These are phyloP conservation scores for Epistrophella euchroma DNA, from an alignment of 2,888 invertebrate species.

Conservation along the genomic window DNA sequence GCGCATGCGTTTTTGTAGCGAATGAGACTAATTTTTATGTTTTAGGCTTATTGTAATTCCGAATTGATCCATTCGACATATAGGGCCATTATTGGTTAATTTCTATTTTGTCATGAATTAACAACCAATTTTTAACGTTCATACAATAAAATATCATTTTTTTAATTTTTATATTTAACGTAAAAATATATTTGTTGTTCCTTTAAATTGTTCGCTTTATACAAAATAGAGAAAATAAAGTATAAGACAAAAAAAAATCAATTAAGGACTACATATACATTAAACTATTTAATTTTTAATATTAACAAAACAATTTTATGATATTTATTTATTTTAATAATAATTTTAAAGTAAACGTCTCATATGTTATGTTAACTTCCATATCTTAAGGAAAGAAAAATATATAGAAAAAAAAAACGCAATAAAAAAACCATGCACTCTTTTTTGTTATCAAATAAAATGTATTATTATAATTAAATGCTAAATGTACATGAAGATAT, in stretches of 20 bases:
- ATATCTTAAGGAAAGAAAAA: constrained; percentile 18
- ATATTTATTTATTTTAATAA: constrained; percentile 49
- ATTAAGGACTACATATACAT: constrained; percentile 35
- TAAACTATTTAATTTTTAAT: constrained; percentile 47
- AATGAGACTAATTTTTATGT: no score
- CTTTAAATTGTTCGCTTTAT: constrained; percentile 68
- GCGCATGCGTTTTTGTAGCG: no score
- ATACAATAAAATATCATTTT: constrained; percentile 4
- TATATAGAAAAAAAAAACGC: constrained; percentile 36
- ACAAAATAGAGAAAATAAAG: constrained; percentile 57
- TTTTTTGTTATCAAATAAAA: constrained; percentile 59
- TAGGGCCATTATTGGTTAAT: no score
- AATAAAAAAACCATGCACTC: constrained; percentile 49
- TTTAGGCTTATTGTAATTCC: no score
- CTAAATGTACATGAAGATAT: constrained; percentile 66
- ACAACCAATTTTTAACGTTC: not conserved
- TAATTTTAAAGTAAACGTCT: constrained; percentile 47
- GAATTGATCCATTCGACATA: no score
- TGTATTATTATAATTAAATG: constrained; percentile 56
- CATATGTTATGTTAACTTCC: constrained; percentile 34
- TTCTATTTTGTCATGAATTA: not conserved
- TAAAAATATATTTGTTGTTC: constrained; percentile 70
- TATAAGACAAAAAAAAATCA: constrained; percentile 38
- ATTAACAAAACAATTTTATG: constrained; percentile 62
- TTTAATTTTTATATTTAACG: constrained; percentile 63